A percentile compares a stretch with the other conserved stretches of the same genome.
Evolutionary conservation across 2,113 vertebrate genomes (phyloP).

Genomic region (Anhinga anhinga): DNA sequence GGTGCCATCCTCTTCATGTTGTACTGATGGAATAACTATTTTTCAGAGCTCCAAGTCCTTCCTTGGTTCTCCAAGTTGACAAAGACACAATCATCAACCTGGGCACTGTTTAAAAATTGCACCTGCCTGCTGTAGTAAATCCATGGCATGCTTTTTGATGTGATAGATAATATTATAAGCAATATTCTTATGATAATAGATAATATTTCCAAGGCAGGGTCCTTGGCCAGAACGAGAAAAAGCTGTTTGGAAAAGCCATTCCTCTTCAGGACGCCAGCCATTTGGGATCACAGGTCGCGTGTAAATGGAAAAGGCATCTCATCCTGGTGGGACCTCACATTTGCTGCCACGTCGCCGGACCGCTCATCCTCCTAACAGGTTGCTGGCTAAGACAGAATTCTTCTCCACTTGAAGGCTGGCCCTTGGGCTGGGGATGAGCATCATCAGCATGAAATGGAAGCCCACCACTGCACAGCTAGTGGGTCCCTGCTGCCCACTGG

Average conservation of each 20-base stretch:
- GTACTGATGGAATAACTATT: background rate
- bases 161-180: constrained; percentile 33
- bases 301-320: constrained; percentile 35
- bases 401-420: background rate
- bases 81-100: background rate
- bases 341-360: background rate
- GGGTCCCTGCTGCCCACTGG: constrained; percentile 34
- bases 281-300: background rate
- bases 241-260: background rate
- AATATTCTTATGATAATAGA: constrained; percentile 4
- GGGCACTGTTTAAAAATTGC: constrained; percentile 26
- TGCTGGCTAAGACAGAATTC: background rate
- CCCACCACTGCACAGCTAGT: constrained; percentile 38
- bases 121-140: constrained; percentile 47
- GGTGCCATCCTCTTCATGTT: background rate
- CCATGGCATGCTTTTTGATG: constrained; percentile 12
- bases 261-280: background rate
- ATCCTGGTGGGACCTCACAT: background rate
- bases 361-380: background rate
- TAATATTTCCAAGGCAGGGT: background rate
- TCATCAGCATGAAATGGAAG: constrained; percentile 33
- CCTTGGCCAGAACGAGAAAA: background rate
- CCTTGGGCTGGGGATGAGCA: constrained; percentile 11
- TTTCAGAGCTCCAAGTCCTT: background rate
- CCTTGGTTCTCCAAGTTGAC: background rate